phyloP scores from a whole-genome alignment of 2,888 invertebrate genomes.

The Torymus auratus region DNA sequence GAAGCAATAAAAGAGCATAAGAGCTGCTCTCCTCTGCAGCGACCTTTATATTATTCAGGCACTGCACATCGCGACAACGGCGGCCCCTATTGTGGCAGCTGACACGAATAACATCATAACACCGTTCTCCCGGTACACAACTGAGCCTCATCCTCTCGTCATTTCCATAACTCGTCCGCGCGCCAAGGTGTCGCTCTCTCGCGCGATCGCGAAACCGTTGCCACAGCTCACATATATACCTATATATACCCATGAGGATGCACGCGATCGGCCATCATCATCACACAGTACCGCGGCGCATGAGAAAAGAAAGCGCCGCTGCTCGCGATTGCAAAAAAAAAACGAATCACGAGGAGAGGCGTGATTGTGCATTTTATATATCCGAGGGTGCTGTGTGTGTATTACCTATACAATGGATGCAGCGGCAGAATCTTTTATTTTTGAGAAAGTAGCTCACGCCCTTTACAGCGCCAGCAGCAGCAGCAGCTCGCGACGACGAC shows the following conservation, averaged over 20 bases:
- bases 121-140: too few species aligned
- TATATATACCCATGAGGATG: too few species aligned
- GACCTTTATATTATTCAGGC: too few species aligned
- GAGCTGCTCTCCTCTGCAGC: too few species aligned
- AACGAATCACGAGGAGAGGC: background rate
- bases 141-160: background rate
- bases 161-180: conserved; percentile 53
- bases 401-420: background rate
- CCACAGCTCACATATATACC: background rate
- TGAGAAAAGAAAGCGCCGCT: conserved; percentile 1
- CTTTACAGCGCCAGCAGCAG: background rate
- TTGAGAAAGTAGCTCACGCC: conserved; percentile 43
- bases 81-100: too few species aligned
- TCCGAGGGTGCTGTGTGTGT: too few species aligned
- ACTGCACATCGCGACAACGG: too few species aligned
- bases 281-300: too few species aligned
- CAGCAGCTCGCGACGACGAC: conserved; percentile 9
- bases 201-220: conserved; percentile 39
- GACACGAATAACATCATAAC: too few species aligned
- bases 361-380: conserved; percentile 33
- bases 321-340: too few species aligned
- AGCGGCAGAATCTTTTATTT: conserved; percentile 32
- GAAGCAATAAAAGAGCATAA: too few species aligned
- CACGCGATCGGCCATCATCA: too few species aligned
- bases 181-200: conserved; percentile 23